A percentile compares a stretch with the other conserved stretches of the same genome.
Evolutionary conservation across 1,140 invertebrate genomes (phyloP).

Genomic region (Caligus rogercresseyi): DNA sequence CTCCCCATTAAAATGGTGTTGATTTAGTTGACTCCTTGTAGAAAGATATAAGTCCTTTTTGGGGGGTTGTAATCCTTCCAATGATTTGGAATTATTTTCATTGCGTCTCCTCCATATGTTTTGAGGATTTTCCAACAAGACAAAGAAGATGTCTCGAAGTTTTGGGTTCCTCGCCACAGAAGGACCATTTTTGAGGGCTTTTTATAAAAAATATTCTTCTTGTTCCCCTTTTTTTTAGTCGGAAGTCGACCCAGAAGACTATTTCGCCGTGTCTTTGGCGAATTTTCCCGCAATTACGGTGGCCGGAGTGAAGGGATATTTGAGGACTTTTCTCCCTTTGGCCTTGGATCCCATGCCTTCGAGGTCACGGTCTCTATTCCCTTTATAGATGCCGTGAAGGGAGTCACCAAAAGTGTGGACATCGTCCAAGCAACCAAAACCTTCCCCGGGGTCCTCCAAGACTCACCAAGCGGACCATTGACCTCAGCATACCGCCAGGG

Average conservation of each 20-base stretch:
- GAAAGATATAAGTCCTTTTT: too few species aligned
- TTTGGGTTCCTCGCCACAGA: too few species aligned
- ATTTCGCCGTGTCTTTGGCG: conserved; percentile 10
- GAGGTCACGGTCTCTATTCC: neutral
- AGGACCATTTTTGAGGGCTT: too few species aligned
- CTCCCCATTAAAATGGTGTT: too few species aligned
- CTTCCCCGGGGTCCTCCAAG: neutral
- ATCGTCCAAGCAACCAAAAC: neutral
- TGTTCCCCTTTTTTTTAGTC: too few species aligned
- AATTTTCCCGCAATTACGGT: conserved; percentile 12
- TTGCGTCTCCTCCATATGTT: too few species aligned
- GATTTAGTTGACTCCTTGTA: too few species aligned
- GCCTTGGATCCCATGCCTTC: neutral
- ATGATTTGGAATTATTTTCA: too few species aligned
- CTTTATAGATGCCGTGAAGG: conserved; percentile 9
- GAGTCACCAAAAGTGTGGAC: neutral
- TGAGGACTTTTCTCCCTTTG: conserved; percentile 16
- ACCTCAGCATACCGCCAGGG: neutral
- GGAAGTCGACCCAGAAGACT: conserved; percentile 7
- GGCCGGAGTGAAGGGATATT: neutral
- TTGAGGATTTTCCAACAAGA: too few species aligned
- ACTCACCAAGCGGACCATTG: neutral
- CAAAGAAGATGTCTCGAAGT: too few species aligned
- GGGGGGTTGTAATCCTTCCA: too few species aligned
- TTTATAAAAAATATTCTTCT: too few species aligned